These are phyloP conservation scores for Rhodophaea formosa DNA, from an alignment of 2,888 invertebrate species.

Conservation along the genomic window DNA sequence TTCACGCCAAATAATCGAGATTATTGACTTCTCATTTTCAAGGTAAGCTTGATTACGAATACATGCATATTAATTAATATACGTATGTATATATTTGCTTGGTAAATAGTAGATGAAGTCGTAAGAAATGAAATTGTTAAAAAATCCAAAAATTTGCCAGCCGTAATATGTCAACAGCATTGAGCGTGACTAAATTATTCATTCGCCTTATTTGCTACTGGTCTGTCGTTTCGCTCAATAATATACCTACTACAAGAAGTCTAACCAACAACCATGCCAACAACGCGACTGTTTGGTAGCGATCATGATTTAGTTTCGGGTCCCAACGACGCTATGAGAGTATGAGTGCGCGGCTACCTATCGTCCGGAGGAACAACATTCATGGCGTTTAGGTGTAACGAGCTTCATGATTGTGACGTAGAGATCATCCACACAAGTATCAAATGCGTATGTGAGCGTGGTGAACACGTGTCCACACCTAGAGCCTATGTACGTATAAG, in stretches of 20 bases:
- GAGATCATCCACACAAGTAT: conserved; percentile 31
- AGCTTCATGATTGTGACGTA: not conserved
- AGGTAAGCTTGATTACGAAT: not conserved
- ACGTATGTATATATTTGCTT: too few species aligned
- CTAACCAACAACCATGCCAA: conserved; percentile 9
- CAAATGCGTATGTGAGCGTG: conserved; percentile 35
- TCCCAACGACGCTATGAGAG: not conserved
- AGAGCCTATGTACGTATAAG: conserved; percentile 44
- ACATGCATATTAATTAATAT: too few species aligned
- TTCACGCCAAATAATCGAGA: conserved; percentile 20
- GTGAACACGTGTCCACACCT: conserved; percentile 38
- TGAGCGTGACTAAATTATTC: conserved; percentile 18
- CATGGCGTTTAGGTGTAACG: not conserved
- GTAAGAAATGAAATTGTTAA: not conserved
- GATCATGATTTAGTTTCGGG: not conserved
- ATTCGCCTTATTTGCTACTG: conserved; percentile 15
- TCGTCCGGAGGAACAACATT: not conserved
- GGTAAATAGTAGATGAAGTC: too few species aligned
- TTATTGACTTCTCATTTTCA: conserved; percentile 5
- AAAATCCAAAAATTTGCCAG: not conserved
- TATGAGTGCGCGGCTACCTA: not conserved
- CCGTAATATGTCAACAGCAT: not conserved
- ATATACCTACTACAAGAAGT: too few species aligned
- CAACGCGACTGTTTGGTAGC: not conserved
- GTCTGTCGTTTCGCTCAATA: conserved; percentile 11